A percentile compares a stretch with the other conserved stretches of the same genome.
These are phyloP conservation scores for Ormyrus pomaceus DNA, from an alignment of 2,888 invertebrate species.

Conservation along the genomic window DNA sequence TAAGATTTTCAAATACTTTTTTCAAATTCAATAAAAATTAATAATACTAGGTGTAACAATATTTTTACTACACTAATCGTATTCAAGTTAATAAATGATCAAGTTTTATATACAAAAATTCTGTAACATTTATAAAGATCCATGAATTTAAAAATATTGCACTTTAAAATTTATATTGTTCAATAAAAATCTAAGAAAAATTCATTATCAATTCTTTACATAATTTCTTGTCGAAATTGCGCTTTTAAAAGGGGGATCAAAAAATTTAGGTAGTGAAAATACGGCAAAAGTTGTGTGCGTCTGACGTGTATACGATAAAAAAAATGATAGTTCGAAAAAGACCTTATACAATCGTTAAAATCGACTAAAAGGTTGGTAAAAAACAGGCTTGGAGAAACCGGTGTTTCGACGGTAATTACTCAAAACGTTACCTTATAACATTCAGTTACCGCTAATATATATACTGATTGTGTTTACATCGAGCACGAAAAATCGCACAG, in stretches of 20 bases:
- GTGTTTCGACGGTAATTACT: constrained; percentile 8
- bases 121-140: too few species aligned
- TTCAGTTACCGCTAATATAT: constrained; percentile 22
- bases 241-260: background rate
- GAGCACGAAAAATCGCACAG: constrained; percentile 22
- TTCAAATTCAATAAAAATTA: too few species aligned
- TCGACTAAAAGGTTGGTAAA: constrained; percentile 32
- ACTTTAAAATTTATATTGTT: too few species aligned
- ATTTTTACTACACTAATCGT: too few species aligned
- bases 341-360: constrained; percentile 22
- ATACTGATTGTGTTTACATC: constrained; percentile 28
- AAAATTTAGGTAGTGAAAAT: background rate
- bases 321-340: background rate
- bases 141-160: too few species aligned
- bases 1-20: too few species aligned
- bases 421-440: constrained; percentile 14
- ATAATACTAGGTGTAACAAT: too few species aligned
- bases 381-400: constrained; percentile 5
- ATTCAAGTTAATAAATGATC: too few species aligned
- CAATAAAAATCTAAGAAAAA: too few species aligned
- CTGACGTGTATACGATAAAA: background rate
- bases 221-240: background rate
- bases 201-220: too few species aligned
- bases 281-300: background rate
- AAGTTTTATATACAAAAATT: too few species aligned